phyloP scores from a whole-genome alignment of 2,113 vertebrate species.

The Hoplias malabaricus region DNA sequence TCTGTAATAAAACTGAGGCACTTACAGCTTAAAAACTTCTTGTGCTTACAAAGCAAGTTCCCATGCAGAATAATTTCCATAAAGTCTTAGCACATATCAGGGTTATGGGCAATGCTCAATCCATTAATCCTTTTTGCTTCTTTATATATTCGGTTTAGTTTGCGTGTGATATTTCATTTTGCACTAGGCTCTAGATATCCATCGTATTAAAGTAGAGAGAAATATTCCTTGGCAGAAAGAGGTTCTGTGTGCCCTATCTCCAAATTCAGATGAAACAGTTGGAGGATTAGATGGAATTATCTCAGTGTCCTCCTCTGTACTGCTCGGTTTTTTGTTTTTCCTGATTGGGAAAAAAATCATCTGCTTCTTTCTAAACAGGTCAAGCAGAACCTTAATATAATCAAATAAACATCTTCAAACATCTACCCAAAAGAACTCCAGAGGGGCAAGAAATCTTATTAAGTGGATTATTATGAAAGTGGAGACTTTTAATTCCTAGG shows the following conservation, averaged over 20 bases:
- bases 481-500: constrained; percentile 2
- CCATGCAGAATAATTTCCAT: constrained; percentile 37
- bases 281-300: constrained; percentile 50
- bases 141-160: constrained; percentile 43
- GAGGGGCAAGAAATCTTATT: too few species aligned
- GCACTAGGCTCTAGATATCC: constrained; percentile 44
- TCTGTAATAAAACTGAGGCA: not conserved
- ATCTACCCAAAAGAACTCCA: constrained; percentile 6
- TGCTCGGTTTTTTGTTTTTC: constrained; percentile 37
- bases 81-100: constrained; percentile 38
- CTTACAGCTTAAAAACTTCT: constrained; percentile 28
- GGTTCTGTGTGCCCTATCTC: constrained; percentile 41
- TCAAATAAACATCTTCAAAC: not conserved
- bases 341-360: constrained; percentile 24
- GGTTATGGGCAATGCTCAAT: constrained; percentile 14
- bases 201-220: constrained; percentile 42
- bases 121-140: constrained; percentile 36
- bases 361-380: constrained; percentile 25
- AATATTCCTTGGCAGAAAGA: constrained; percentile 38
- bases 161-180: constrained; percentile 46
- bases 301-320: constrained; percentile 35
- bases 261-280: constrained; percentile 38
- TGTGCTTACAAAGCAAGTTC: constrained; percentile 44
- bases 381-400: not conserved
- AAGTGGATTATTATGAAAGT: not conserved